Conservation (phyloP, 2,113 vertebrate genomes). For the Tautogolabrus adspersus region DNA sequence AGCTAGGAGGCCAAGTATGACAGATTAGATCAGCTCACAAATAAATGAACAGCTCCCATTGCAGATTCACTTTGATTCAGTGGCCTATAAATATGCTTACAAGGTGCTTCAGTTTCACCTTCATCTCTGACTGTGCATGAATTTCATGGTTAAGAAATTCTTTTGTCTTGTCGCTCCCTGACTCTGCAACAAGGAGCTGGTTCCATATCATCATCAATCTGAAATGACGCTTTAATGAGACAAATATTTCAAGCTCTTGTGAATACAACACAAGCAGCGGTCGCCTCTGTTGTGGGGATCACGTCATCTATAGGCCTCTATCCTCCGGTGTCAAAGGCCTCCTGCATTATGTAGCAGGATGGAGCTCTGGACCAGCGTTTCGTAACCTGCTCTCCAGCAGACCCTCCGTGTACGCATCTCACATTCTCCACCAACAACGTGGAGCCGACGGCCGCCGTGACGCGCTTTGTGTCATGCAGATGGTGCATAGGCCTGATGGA, state of each 20-base stretch:
- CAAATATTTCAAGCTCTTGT: not conserved
- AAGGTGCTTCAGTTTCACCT: not conserved
- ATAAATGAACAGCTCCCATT: not conserved
- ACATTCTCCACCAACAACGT: conserved; percentile 47
- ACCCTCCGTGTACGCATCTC: conserved; percentile 22
- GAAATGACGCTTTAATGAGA: not conserved
- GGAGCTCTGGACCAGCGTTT: conserved; percentile 54
- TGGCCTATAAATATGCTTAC: not conserved
- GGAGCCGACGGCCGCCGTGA: conserved; percentile 54
- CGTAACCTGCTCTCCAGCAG: conserved; percentile 50
- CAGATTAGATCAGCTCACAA: not conserved
- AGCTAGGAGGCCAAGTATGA: not conserved
- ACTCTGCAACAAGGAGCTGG: no score
- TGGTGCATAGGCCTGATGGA: conserved; percentile 73
- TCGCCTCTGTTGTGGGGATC: conserved; percentile 47
- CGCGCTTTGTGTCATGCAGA: conserved; percentile 59
- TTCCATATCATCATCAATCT: no score
- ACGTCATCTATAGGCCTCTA: conserved; percentile 65
- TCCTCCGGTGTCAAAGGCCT: conserved; percentile 59
- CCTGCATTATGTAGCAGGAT: conserved; percentile 34
- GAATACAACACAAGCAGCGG: not conserved
- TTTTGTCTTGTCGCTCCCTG: not conserved
- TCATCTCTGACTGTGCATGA: not conserved
- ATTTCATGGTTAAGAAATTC: no score
- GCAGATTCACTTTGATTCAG: not conserved